These are phyloP conservation scores for Tenthredo amoena DNA, from an alignment of 2,888 invertebrate genomes.

Conservation along the genomic window DNA sequence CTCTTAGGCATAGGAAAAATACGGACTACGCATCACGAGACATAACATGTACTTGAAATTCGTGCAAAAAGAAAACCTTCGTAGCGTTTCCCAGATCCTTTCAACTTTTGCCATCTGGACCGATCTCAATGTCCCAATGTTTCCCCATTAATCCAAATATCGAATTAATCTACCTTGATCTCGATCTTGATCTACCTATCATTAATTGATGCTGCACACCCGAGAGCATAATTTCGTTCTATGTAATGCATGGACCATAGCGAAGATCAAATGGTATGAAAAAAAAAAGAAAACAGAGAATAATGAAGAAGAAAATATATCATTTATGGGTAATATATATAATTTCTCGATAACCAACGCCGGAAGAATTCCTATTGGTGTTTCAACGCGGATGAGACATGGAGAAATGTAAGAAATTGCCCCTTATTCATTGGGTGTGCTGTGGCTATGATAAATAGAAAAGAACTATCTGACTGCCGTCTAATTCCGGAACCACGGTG, in stretches of 20 bases:
- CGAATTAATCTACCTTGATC: not conserved
- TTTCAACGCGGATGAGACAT: conserved; percentile 16
- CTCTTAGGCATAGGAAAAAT: not conserved
- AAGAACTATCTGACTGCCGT: conserved; percentile 4
- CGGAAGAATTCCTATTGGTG: not conserved
- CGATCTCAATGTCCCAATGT: not conserved
- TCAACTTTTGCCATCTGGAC: not conserved
- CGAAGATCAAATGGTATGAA: not conserved
- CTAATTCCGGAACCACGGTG: conserved; percentile 43
- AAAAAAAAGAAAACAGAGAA: conserved; percentile 54
- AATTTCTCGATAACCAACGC: conserved; percentile 13
- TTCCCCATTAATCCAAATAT: not conserved
- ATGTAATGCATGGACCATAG: too few relatives aligned
- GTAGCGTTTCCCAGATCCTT: not conserved
- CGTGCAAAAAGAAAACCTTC: not conserved
- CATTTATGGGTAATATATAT: not conserved
- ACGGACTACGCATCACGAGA: not conserved
- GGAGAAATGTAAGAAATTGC: conserved; percentile 22
- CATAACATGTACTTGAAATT: not conserved
- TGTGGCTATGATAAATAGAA: conserved; percentile 2
- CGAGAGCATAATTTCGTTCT: too few relatives aligned
- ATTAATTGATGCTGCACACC: too few relatives aligned
- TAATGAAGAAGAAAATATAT: not conserved
- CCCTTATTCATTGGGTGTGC: not conserved
- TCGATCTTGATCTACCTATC: too few relatives aligned